A percentile compares a stretch with the other conserved stretches of the same genome.
These are phyloP conservation scores for Phoebastria nigripes DNA, from an alignment of 2,797 vertebrate species.

Conservation along the genomic window DNA sequence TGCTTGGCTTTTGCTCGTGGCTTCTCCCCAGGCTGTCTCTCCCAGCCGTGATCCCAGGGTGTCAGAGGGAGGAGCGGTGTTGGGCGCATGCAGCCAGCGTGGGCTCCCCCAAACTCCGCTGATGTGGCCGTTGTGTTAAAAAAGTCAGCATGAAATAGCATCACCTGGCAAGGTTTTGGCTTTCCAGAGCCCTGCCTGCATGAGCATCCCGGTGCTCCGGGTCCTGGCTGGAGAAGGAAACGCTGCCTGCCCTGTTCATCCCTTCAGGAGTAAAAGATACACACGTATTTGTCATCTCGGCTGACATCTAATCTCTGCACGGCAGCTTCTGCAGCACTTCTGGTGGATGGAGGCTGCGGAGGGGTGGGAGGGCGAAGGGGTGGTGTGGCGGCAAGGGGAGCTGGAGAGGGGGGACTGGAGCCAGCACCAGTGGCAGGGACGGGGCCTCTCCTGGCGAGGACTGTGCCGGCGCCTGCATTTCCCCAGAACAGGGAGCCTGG, in stretches of 20 bases:
- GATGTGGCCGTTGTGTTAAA: accelerated
- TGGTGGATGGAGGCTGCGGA: neutral
- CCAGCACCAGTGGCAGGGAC: neutral
- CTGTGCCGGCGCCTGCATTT: neutral
- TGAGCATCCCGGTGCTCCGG: neutral
- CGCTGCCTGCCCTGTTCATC: neutral
- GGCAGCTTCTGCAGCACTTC: neutral
- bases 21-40: neutral
- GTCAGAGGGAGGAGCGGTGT: neutral
- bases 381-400: accelerated
- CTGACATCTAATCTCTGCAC: neutral
- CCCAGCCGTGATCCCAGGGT: accelerated
- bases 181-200: neutral
- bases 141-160: neutral
- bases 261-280: neutral
- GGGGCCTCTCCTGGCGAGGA: neutral
- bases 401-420: neutral
- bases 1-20: neutral
- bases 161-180: neutral
- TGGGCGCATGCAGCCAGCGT: neutral
- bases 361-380: neutral
- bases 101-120: neutral
- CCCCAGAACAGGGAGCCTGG: neutral
- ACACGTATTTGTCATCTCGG: neutral
- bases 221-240: neutral